phyloP scores from a whole-genome alignment of 2,797 vertebrate genomes.

The Todus mexicanus region DNA sequence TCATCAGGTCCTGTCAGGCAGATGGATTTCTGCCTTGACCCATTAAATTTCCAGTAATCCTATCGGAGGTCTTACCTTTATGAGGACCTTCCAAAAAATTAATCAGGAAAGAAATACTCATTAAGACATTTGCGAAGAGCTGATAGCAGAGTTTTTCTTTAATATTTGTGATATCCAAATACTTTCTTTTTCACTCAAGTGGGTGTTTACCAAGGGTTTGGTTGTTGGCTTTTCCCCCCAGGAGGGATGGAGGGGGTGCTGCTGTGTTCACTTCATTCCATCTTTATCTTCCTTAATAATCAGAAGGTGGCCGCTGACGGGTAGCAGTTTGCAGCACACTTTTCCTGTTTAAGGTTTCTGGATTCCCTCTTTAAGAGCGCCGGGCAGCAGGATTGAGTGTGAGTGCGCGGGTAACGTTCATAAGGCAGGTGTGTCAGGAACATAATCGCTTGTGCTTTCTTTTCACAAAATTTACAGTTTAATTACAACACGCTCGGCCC shows the following conservation, averaged over 20 bases:
- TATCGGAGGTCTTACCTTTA: neutral
- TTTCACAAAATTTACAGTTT: slow-evolving; percentile 73
- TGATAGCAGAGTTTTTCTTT: neutral
- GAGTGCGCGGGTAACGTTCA: slow-evolving; percentile 31
- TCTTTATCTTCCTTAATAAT: neutral
- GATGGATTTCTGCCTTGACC: slow-evolving; percentile 24
- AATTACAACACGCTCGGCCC: slow-evolving; percentile 56
- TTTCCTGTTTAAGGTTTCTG: neutral
- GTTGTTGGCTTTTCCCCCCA: neutral
- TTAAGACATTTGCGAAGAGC: neutral
- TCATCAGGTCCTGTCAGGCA: neutral
- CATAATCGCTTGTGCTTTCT: slow-evolving; percentile 39
- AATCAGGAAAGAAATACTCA: neutral
- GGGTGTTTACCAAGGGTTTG: neutral
- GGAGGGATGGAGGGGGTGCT: neutral
- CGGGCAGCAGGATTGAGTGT: slow-evolving; percentile 12
- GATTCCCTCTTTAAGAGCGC: neutral
- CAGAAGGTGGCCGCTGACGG: neutral
- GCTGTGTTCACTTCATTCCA: neutral
- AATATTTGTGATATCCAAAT: neutral
- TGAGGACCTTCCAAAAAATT: neutral
- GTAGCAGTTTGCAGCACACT: neutral
- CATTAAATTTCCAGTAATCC: slow-evolving; percentile 3
- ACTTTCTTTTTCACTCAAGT: neutral
- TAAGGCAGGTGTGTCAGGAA: slow-evolving; percentile 56